Base-by-base conservation (phyloP, 1,140 invertebrate species). In the Metaphire vulgaris region DNA sequence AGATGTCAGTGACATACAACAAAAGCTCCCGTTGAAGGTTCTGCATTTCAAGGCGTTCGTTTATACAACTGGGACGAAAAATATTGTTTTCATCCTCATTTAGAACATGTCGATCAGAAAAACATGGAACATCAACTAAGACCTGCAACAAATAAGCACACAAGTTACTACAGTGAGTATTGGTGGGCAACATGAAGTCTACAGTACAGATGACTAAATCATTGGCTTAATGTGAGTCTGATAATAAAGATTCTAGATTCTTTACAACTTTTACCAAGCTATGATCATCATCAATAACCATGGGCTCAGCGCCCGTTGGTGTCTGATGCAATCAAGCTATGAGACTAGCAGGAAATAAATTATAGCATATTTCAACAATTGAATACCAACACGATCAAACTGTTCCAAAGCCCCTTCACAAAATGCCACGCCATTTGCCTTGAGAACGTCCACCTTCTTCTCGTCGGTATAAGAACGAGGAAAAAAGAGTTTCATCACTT, bases 101-200 rank as follows among this genome's bases (percentile, higher is more conserved):
- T 0, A 96, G 86, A 1, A 91, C 91, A 82, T 92, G 91, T 77
- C 97, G 88, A 87, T 99, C 97, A n/a, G 91, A 96, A 1, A 94
- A 95, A 83, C 97, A 99, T 0, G 97, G 97, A 15, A 93, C 97
- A 89, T 99, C 96, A 1, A 97, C 93, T 77, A 98, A 80, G 0
- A 90, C 87, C 88, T 89, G 69, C 34, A 65, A 74, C 2, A 31
- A 30, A 33, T 29, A 15, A 69, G 2, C 14, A 33, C 30, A 69
- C n/a, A 14, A 69, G 28, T 69, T 69, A 69, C n/a, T n/a, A n/a
- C n/a, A n/a, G n/a, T n/a, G n/a, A n/a, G n/a, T n/a, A n/a, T n/a
- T n/a, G n/a, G n/a, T n/a, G n/a, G n/a, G n/a, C n/a, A n/a, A n/a
- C n/a, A n/a, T n/a, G n/a, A n/a, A n/a, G n/a, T n/a, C n/a, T n/a